phyloP scores from a whole-genome alignment of 2,113 vertebrate species.

The Corythornis cristatus region DNA sequence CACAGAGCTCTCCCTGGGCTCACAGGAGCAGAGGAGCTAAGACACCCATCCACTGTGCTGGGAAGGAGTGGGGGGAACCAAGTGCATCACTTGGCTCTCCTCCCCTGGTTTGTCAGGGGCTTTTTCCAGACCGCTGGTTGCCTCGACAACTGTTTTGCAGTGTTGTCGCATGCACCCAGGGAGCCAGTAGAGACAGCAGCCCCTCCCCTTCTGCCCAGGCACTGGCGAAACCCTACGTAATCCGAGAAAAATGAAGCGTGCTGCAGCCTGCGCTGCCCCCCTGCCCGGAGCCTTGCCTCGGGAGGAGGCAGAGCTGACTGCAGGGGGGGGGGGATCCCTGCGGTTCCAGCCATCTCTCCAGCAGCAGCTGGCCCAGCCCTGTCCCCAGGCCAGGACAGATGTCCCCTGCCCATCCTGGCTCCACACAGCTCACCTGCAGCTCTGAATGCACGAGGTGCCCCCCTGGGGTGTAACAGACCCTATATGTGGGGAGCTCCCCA shows the following conservation, averaged over 20 bases:
- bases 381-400: fast-evolving
- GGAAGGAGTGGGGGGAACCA: neutral
- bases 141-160: neutral
- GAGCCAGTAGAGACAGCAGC: neutral
- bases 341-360: neutral
- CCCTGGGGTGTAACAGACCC: neutral
- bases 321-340: neutral
- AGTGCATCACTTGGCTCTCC: neutral
- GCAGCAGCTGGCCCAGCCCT: fast-evolving
- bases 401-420: neutral
- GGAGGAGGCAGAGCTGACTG: neutral
- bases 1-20: neutral
- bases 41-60: fast-evolving
- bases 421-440: neutral
- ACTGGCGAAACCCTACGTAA: neutral
- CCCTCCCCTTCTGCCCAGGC: neutral
- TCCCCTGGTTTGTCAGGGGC: neutral
- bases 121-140: neutral
- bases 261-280: neutral
- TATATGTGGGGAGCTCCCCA: neutral
- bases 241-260: neutral
- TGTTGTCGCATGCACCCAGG: neutral
- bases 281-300: fast-evolving
- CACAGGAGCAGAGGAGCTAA: neutral
- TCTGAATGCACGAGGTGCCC: neutral